Percentiles rank a stretch among this genome's conserved stretches.
These are phyloP conservation scores for Sarcophaga carnaria DNA, from an alignment of 2,888 invertebrate species.

Conservation along the genomic window DNA sequence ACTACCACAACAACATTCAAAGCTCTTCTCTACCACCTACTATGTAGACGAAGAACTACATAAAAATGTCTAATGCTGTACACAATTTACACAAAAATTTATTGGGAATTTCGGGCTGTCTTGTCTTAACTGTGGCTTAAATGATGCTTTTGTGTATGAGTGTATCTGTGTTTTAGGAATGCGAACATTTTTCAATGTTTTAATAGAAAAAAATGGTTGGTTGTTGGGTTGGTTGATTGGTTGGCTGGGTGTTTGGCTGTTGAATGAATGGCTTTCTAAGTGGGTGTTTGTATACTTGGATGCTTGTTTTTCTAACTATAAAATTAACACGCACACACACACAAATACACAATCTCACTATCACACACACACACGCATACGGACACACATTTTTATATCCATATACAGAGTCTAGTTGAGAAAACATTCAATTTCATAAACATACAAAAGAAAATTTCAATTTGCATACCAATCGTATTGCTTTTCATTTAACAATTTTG, in stretches of 20 bases:
- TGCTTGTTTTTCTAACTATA: not conserved
- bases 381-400: slow-evolving; percentile 27
- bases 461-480: slow-evolving; percentile 67
- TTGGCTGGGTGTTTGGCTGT: not conserved
- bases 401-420: slow-evolving; percentile 8
- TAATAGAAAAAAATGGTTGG: not conserved
- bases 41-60: not conserved
- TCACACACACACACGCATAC: slow-evolving; percentile 10
- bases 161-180: not conserved
- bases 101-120: not conserved
- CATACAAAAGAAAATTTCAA: slow-evolving; percentile 49
- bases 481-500: slow-evolving; percentile 49
- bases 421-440: slow-evolving; percentile 42
- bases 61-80: not conserved
- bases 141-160: not conserved
- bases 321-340: too few species aligned
- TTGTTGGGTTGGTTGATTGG: not conserved
- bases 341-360: too few species aligned
- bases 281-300: not conserved
- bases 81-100: not conserved
- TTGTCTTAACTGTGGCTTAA: too few species aligned
- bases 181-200: not conserved
- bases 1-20: not conserved
- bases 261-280: not conserved
- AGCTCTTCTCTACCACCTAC: not conserved